phyloP scores from a whole-genome alignment of 2,113 vertebrate species.

The Dunckerocampus dactyliophorus region DNA sequence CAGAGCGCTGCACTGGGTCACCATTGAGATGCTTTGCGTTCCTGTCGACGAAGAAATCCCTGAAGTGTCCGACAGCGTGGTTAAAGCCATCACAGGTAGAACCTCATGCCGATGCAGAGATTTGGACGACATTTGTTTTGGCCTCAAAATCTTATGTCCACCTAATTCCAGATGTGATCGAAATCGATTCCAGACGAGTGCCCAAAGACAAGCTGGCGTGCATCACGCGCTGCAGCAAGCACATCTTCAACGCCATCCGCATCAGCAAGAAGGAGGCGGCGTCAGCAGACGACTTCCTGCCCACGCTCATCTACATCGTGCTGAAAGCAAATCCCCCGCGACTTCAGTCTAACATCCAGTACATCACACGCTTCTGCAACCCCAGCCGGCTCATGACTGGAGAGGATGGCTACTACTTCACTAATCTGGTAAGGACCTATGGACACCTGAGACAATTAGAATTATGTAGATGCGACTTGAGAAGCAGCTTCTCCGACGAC shows the following conservation, averaged over 20 bases:
- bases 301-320: constrained; percentile 92
- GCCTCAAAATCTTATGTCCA: background rate
- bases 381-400: constrained; percentile 93
- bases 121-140: background rate
- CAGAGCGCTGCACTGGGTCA: constrained; percentile 95
- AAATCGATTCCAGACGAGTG: constrained; percentile 92
- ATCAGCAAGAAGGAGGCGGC: constrained; percentile 88
- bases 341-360: constrained; percentile 98
- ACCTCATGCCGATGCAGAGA: background rate
- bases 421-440: constrained; percentile 84
- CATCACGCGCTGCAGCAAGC: constrained; percentile 93
- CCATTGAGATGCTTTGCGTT: constrained; percentile 91
- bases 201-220: constrained; percentile 90
- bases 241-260: constrained; percentile 93
- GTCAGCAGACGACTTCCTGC: constrained; percentile 94
- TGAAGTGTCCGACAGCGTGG: constrained; percentile 89
- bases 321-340: constrained; percentile 93
- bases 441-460: background rate
- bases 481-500: no score
- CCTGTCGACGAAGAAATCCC: constrained; percentile 92
- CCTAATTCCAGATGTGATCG: constrained; percentile 80
- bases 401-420: constrained; percentile 98
- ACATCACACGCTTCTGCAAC: constrained; percentile 94
- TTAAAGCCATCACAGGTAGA: constrained; percentile 94
- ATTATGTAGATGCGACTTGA: no score